Evolutionary conservation across 37 sponge, comb jelly and placozoan genomes (phyloP), one percentile per base, ranked within the genome.

Genomic region (Bolinopsis microptera): DNA sequence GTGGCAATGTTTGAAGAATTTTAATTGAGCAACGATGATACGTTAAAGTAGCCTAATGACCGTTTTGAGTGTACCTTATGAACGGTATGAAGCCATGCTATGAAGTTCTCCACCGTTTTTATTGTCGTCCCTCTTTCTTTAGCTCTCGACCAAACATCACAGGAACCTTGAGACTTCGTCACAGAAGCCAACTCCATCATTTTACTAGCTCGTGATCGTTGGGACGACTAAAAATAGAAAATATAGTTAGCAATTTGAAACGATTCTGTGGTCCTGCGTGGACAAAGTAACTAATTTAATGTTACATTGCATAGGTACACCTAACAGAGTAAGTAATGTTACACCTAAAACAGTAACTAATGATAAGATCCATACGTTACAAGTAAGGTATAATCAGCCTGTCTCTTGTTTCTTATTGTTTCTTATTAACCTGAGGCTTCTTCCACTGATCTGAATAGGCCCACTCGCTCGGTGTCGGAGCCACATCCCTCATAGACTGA

Each of bases 161-260:
- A 80, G 1, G 82, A 80, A 36, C 82, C 82, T 36, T 80, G 82
- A 5, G 82, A 80, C 37, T 80, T 80, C 1, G 82, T 80, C 1
- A 80, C 37, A 34, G 82, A 80, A 5, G 82, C 82, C 82, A 80
- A 8, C 82, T 80, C 82, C 82, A 80, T 80, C 82, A 80, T 35
- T 36, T 80, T 80, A 35, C 82, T 80, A 31, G 82, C 82, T 34
- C 82, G 35, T 18, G 82, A 80, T 30, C 82, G 16, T 30, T 80
- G 82, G 2, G 82, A 80, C 38, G 82, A 80, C 82, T 80, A 37
- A 22, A 22, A 70, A 70, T 21, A 61, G 68, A 21, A 61, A 61
- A n/a, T n/a, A n/a, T n/a, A n/a, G n/a, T n/a, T n/a, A n/a, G n/a
- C n/a, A n/a, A n/a, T n/a, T n/a, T n/a, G n/a, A n/a, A n/a, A n/a